Conservation (phyloP, 2,888 invertebrate species). For the Blera fallax region DNA sequence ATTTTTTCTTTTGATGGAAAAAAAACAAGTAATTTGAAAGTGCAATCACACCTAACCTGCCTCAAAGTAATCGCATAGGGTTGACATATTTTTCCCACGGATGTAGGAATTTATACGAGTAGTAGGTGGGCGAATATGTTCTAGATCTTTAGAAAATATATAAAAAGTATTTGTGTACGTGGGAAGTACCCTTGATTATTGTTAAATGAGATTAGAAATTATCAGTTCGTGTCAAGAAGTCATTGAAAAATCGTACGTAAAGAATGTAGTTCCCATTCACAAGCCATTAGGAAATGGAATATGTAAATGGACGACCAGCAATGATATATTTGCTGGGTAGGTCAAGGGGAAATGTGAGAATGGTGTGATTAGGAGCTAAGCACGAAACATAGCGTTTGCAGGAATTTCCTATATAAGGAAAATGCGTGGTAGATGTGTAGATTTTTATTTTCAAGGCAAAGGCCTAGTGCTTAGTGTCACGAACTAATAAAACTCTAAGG, state of each 20-base stretch:
- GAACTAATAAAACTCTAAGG: background rate
- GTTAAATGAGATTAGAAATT: background rate
- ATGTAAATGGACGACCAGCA: background rate
- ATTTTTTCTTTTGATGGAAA: background rate
- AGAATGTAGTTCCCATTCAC: background rate
- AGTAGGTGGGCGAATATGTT: background rate
- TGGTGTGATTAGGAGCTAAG: background rate
- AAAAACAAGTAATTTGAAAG: no score
- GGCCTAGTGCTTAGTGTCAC: background rate
- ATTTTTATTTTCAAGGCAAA: background rate
- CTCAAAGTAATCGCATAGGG: background rate
- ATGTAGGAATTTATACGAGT: background rate
- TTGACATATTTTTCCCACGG: background rate
- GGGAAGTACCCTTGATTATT: background rate
- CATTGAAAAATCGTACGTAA: background rate
- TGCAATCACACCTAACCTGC: background rate
- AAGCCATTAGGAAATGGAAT: background rate
- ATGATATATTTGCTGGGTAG: background rate
- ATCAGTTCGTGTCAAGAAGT: conserved; percentile 35
- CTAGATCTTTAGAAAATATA: background rate
- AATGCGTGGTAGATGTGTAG: no score
- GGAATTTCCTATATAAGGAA: background rate
- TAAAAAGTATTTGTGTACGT: background rate
- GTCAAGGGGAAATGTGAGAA: background rate
- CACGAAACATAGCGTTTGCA: background rate